These are phyloP conservation scores for Pristionchus fissidentatus DNA, from an alignment of 2,888 invertebrate species.

Conservation along the genomic window DNA sequence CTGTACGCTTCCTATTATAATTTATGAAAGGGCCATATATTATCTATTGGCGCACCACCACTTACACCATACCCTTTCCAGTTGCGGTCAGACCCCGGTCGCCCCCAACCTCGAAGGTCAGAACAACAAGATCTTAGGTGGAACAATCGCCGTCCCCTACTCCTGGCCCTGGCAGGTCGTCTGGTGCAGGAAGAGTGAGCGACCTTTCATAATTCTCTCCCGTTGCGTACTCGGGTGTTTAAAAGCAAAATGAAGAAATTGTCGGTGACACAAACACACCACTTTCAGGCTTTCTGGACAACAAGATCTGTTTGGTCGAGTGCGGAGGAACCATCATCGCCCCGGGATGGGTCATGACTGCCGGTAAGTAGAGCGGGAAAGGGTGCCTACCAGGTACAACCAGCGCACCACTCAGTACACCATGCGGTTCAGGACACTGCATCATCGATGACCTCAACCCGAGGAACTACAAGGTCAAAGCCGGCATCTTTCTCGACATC, in stretches of 20 bases:
- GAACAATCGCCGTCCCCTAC: background rate
- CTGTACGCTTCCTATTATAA: too few relatives aligned
- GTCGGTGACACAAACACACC: background rate
- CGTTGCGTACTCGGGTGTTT: too few relatives aligned
- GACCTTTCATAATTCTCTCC: background rate
- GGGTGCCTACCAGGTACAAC: background rate
- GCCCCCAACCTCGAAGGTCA: background rate
- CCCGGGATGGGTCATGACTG: background rate
- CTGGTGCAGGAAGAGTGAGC: constrained; percentile 7
- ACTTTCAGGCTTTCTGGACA: background rate
- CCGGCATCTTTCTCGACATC: constrained; percentile 53
- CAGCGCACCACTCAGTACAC: background rate
- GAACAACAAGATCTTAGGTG: background rate
- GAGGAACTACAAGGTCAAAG: constrained; percentile 52
- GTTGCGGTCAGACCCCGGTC: constrained; percentile 6
- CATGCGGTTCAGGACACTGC: constrained; percentile 50
- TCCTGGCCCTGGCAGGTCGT: constrained; percentile 46
- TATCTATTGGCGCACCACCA: too few relatives aligned
- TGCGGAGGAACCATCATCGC: background rate
- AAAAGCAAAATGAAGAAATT: too few relatives aligned
- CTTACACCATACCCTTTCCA: too few relatives aligned
- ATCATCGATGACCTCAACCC: constrained; percentile 48
- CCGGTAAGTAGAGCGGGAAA: background rate
- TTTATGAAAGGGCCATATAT: too few relatives aligned
- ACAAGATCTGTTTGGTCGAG: background rate